A percentile compares a stretch with the other conserved stretches of the same genome.
Evolutionary conservation across 1,140 invertebrate species (phyloP).

Genomic region (Ceratitis capitata): DNA sequence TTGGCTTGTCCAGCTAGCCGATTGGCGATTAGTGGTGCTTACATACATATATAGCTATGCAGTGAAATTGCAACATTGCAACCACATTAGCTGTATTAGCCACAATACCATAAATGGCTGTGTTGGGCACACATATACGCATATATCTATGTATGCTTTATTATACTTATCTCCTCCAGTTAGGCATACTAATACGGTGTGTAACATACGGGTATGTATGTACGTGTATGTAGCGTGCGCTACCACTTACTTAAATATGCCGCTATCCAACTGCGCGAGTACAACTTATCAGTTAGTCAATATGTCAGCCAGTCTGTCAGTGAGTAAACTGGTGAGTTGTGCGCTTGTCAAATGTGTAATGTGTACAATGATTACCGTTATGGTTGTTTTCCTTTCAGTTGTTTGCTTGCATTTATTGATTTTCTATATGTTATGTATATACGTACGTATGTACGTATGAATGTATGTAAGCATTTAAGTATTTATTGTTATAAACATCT

Average conservation of each 20-base stretch:
- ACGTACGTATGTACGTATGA: neutral
- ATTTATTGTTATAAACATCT: no score
- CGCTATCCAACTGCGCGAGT: neutral
- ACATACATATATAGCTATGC: no score
- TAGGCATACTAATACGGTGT: no score
- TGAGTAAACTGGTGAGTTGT: slow-evolving; percentile 13
- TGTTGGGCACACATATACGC: no score
- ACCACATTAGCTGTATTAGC: neutral
- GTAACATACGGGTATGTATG: no score
- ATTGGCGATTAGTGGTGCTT: neutral
- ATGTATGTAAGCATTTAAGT: no score
- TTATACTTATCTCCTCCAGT: no score
- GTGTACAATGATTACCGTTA: neutral
- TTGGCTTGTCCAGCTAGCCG: neutral
- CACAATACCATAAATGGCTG: neutral
- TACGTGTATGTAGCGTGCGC: neutral
- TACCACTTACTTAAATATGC: neutral
- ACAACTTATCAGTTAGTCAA: slow-evolving; percentile 19
- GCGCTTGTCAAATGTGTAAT: slow-evolving; percentile 2
- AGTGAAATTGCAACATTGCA: slow-evolving; percentile 14
- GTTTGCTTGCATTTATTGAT: neutral
- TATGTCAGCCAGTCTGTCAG: slow-evolving; percentile 31
- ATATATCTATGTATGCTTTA: no score
- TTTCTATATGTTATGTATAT: neutral
- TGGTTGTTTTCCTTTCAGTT: neutral